Percentiles rank a stretch among this genome's conserved stretches.
phyloP scores from a whole-genome alignment of 2,888 invertebrate genomes.

The Colostygia pectinataria region DNA sequence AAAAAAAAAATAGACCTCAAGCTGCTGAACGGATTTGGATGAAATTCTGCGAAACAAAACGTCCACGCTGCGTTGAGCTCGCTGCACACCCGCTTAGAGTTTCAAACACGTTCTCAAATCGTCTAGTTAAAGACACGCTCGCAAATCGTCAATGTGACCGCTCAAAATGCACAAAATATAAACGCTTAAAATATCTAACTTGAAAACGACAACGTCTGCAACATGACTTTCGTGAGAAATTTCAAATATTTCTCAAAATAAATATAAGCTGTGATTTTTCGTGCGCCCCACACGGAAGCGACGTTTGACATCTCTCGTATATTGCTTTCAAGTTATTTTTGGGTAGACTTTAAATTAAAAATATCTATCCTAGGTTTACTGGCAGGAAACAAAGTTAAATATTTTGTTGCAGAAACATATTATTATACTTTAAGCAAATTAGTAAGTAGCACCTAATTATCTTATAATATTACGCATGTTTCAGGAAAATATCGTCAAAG shows the following conservation, averaged over 20 bases:
- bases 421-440: no score
- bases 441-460: no score
- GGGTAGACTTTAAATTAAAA: conserved; percentile 44
- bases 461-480: no score
- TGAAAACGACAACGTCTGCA: conserved; percentile 29
- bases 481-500: no score
- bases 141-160: no score
- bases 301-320: conserved; percentile 44
- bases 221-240: conserved; percentile 39
- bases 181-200: conserved; percentile 9
- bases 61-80: no score
- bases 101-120: no score
- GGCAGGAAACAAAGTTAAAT: not conserved
- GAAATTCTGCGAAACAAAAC: no score
- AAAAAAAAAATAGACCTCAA: no score
- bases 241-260: conserved; percentile 43
- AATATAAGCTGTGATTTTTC: conserved; percentile 45
- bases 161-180: conserved; percentile 1
- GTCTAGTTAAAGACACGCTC: no score
- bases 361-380: conserved; percentile 9
- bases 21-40: no score
- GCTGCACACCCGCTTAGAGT: no score
- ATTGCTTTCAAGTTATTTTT: conserved; percentile 38
- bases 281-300: conserved; percentile 36
- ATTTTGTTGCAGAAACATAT: not conserved